Conservation (phyloP, 2,113 vertebrate genomes). For the Hippocampus mohnikei region DNA sequence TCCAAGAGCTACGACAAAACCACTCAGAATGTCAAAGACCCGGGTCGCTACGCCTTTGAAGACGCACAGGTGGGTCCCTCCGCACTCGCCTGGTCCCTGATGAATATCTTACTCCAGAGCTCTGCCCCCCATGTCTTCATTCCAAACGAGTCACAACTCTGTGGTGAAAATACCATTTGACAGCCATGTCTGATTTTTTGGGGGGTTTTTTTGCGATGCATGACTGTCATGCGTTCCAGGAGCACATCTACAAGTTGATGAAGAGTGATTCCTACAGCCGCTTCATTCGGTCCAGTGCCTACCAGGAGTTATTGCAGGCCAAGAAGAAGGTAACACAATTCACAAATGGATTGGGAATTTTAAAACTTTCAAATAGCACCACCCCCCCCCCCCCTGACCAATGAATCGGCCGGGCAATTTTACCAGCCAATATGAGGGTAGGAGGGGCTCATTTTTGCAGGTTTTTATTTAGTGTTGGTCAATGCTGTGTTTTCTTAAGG, state of each 20-base stretch:
- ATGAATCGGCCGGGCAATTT: no score
- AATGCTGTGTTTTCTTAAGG: no score
- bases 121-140: background rate
- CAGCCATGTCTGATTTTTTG: background rate
- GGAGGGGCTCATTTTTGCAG: no score
- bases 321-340: constrained; percentile 88
- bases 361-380: no score
- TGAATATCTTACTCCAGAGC: background rate
- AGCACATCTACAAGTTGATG: constrained; percentile 99
- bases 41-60: constrained; percentile 90
- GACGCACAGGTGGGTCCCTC: constrained; percentile 84
- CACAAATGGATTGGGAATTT: no score
- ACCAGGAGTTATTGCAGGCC: constrained; percentile 97
- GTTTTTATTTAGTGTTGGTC: no score
- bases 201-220: background rate
- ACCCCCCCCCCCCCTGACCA: no score
- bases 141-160: constrained; percentile 1
- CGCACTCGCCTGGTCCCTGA: background rate
- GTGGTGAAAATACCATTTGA: background rate
- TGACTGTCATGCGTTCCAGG: constrained; percentile 65
- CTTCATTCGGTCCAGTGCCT: constrained; percentile 98
- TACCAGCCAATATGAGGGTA: no score
- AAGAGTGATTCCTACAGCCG: constrained; percentile 98
- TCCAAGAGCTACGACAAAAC: constrained; percentile 98
- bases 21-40: constrained; percentile 93